Evolutionary conservation across 1,140 invertebrate species (phyloP).

Genomic region (Centruroides sculpturatus): DNA sequence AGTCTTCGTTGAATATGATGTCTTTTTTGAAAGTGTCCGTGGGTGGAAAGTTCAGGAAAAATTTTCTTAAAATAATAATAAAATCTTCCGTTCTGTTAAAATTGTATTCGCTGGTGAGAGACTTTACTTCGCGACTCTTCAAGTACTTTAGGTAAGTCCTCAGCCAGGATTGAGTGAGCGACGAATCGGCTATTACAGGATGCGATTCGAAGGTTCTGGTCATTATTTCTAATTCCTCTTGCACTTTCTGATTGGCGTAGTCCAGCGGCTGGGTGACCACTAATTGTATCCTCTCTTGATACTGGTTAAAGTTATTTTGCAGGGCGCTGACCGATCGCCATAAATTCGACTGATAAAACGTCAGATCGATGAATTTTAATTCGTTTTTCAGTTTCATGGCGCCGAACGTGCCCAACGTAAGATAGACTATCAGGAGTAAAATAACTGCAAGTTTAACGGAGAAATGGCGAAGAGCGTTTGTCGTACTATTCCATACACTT

Average conservation of each 20-base stretch:
- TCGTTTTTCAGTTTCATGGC: conserved; percentile 77
- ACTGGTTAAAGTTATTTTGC: conserved; percentile 49
- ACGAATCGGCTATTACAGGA: conserved; percentile 48
- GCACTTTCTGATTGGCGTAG: conserved; percentile 63
- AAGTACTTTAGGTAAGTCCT: conserved; percentile 64
- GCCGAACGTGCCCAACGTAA: conserved; percentile 71
- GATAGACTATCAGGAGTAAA: conserved; percentile 63
- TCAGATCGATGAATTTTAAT: conserved; percentile 64
- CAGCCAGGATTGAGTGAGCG: conserved; percentile 84
- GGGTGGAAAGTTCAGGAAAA: conserved; percentile 23
- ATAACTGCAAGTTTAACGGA: conserved; percentile 51
- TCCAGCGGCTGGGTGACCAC: conserved; percentile 66
- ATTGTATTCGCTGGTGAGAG: conserved; percentile 41
- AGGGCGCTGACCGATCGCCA: conserved; percentile 65
- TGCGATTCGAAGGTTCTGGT: conserved; percentile 63
- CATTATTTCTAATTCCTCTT: conserved; percentile 59
- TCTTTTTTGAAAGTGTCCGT: conserved; percentile 55
- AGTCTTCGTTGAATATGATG: conserved; percentile 60
- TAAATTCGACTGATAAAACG: conserved; percentile 73
- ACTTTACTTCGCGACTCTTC: conserved; percentile 50
- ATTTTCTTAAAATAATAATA: conserved; percentile 53
- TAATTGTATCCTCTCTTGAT: conserved; percentile 75
- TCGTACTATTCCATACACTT: no score
- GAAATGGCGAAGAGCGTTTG: background rate
- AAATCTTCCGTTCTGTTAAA: conserved; percentile 58